Percentiles rank a stretch among this genome's conserved stretches.
Evolutionary conservation across 2,888 invertebrate genomes (phyloP).

Genomic region (Torymus auratus): DNA sequence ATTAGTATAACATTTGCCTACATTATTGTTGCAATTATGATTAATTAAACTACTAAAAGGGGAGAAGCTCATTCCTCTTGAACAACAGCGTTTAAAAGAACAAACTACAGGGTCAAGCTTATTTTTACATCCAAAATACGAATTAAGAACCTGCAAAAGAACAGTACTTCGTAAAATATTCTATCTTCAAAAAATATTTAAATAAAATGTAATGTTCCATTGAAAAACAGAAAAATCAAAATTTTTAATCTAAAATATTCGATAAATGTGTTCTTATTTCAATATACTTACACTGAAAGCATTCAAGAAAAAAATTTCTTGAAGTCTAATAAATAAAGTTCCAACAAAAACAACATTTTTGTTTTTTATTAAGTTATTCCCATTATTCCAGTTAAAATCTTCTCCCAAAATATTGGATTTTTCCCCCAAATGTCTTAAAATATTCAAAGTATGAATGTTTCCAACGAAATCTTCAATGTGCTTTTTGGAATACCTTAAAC

Average conservation of each 20-base stretch:
- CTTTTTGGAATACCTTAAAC: neutral
- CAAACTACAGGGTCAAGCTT: neutral
- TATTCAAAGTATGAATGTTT: neutral
- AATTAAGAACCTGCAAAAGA: neutral
- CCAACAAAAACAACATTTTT: slow-evolving; percentile 24
- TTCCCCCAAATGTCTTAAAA: neutral
- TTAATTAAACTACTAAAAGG: slow-evolving; percentile 21
- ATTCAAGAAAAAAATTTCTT: neutral
- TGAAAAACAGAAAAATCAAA: neutral
- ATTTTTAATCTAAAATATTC: neutral
- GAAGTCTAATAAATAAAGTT: slow-evolving; percentile 18
- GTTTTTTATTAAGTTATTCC: neutral
- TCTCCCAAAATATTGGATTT: slow-evolving; percentile 15
- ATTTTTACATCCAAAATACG: neutral
- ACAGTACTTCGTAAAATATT: neutral
- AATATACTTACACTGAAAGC: slow-evolving; percentile 16
- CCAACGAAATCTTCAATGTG: neutral
- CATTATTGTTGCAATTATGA: slow-evolving; percentile 24
- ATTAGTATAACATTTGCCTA: slow-evolving; percentile 20
- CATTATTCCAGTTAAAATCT: neutral
- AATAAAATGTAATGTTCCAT: neutral
- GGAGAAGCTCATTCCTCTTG: slow-evolving; percentile 19
- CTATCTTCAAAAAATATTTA: neutral
- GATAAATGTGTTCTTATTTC: neutral
- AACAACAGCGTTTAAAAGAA: slow-evolving; percentile 5